Percentiles rank a stretch among this genome's conserved stretches.
Evolutionary conservation across 30 jellyfish, hydroid and myxozoan species (phyloP).

Genomic region (Hydractinia echinata): DNA sequence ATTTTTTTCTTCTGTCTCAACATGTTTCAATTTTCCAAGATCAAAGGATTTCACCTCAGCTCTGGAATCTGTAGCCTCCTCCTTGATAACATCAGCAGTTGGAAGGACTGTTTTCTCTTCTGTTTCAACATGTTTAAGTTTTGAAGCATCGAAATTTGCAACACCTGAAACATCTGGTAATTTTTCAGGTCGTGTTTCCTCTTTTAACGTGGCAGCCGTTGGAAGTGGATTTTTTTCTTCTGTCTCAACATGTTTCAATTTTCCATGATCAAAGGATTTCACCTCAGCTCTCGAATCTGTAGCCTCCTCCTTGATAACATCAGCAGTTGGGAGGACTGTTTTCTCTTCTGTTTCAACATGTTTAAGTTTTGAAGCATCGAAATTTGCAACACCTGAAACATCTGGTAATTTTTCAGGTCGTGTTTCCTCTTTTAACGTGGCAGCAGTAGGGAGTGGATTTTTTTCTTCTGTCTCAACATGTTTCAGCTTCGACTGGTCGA

Average conservation of each 20-base stretch:
- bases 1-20: slow-evolving; percentile 58
- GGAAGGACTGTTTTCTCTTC: slow-evolving; percentile 81
- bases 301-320: slow-evolving; percentile 81
- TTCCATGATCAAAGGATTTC: slow-evolving; percentile 70
- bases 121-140: slow-evolving; percentile 81
- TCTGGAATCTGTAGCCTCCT: slow-evolving; percentile 57
- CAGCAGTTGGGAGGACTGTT: slow-evolving; percentile 71
- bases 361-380: slow-evolving; percentile 52
- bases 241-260: slow-evolving; percentile 90
- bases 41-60: slow-evolving; percentile 73
- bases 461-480: slow-evolving; percentile 91
- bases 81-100: slow-evolving; percentile 68
- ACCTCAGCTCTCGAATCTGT: slow-evolving; percentile 84
- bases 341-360: slow-evolving; percentile 76
- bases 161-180: slow-evolving; percentile 95
- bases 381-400: slow-evolving; percentile 66
- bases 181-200: slow-evolving; percentile 85
- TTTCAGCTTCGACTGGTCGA: slow-evolving; percentile 74
- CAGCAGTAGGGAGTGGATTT: slow-evolving; percentile 86
- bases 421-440: slow-evolving; percentile 59
- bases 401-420: slow-evolving; percentile 78
- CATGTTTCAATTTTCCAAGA: slow-evolving; percentile 52
- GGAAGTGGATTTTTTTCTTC: slow-evolving; percentile 92
- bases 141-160: slow-evolving; percentile 53
- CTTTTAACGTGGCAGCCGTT: slow-evolving; percentile 77